phyloP scores from a whole-genome alignment of 1,140 invertebrate genomes.

The Brachionus calyciflorus region DNA sequence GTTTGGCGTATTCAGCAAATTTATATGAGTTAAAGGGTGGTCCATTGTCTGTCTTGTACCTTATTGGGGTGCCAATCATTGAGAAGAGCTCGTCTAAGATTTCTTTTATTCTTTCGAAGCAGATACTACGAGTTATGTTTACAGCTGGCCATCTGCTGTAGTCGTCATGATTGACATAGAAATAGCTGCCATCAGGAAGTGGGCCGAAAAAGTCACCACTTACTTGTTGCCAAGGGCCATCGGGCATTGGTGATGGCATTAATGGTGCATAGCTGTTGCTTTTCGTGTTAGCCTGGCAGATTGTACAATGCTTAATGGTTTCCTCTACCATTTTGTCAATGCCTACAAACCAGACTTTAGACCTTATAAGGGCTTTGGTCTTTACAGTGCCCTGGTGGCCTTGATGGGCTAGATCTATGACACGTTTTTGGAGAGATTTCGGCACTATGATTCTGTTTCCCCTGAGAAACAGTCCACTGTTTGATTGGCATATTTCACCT shows the following conservation, averaged over 20 bases:
- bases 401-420: neutral
- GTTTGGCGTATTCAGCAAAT: slow-evolving; percentile 46
- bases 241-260: no score
- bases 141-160: no score
- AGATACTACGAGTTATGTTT: no score
- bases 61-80: slow-evolving; percentile 47
- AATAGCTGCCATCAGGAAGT: no score
- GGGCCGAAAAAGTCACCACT: no score
- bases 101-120: no score
- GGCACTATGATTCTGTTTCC: neutral
- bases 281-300: no score
- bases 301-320: neutral
- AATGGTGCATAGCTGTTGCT: no score
- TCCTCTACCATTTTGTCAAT: neutral
- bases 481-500: neutral
- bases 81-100: slow-evolving; percentile 49
- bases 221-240: no score
- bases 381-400: neutral
- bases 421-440: neutral
- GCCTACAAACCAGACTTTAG: neutral
- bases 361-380: neutral
- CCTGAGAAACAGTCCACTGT: neutral
- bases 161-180: no score
- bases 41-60: slow-evolving; percentile 49
- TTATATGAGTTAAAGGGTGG: slow-evolving; percentile 47